Base-by-base conservation (phyloP, 2,797 vertebrate genomes). In the Sphenodon punctatus region DNA sequence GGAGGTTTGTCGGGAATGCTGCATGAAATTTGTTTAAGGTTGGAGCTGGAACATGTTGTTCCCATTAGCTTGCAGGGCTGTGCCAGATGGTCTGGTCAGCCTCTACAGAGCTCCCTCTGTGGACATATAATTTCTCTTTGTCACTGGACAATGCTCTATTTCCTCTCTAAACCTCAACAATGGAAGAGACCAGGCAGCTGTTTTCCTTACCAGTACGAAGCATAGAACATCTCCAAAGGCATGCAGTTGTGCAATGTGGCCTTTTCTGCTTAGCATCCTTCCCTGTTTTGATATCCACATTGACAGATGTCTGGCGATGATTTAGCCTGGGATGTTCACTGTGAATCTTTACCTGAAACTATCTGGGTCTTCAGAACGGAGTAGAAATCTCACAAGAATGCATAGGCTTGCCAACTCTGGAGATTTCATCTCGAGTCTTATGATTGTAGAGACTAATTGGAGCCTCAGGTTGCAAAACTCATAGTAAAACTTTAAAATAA, bases 31-130 rank as follows among this genome's bases (percentile, higher is more conserved):
- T 71, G 86, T 82, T 85, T 75, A 20, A 83, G 48, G 68, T 88
- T 34, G 55, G 60, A 84, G 60, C 70, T 83, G 58, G 49, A 65
- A 88, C 77, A 67, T 43, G 67, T 41, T 83, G 39, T 66, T 85
- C 73, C 80, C 70, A 60, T 53, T 38, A 60, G 59, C 3, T 30
- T 7, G 41, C 68, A 48, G 27, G 56, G 43, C 32, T 82, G 59
- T 82, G 88, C 82, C 90, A 91, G 82, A 68, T 73, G 86, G 63
- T 76, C 85, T 51, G 55, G 66, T 3, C 86, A 89, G 84, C 79
- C 87, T 61, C 75, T 79, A 86, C 46, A 73, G 72, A 87, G 80
- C 43, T 88, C 46, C 71, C 81, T 66, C 70, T 22, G 66, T 77
- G 78, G 78, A 76, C 68, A 85, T 39, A 76, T 83, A 71, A 34